Evolutionary conservation across 2,113 vertebrate genomes (phyloP), one percentile per base, ranked within the genome.

Genomic region (Hipposideros armiger): DNA sequence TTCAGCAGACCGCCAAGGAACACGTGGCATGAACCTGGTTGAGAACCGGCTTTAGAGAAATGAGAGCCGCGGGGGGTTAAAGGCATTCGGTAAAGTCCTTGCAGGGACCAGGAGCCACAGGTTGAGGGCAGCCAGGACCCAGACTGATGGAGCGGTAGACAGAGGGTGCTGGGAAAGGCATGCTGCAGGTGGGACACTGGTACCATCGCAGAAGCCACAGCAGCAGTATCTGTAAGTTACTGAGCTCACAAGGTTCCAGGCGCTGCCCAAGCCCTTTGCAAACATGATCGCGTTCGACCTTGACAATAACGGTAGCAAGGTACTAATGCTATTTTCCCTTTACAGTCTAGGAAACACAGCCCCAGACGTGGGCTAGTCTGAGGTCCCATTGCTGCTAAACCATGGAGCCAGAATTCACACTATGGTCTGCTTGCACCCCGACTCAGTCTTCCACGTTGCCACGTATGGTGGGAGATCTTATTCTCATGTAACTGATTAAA

Each of bases 151-250:
- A 16, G 45, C 5, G 2, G 24, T 9, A 17, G 77, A 5, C 3
- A 42, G 40, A 50, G 47, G 7, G 2, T 0, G 19, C 26, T 1
- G 73, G 11, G 32, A 83, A 14, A 5, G 15, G 36, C 22, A 26
- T 2, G 5, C 1, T 2, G 77, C 13, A 1, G 19, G 17, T 2
- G 4, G 45, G 26, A 67, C 1, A 4, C 0, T 1, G 19, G 36
- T 11, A 6, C 2, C 0, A 5, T 22, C 20, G 1, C 1, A 13
- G 42, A 1, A 3, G 5, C n/a, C 2, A 4, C 10, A 13, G 19
- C 5, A 10, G 56, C 7, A 3, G 62, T 10, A n/a, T 60, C 42
- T 60, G 4, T 11, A 28, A 19, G 7, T 45, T 13, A 0, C 95
- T 10, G 19, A 50, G 19, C 52, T 62, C 54, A 16, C 56, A 4